Conservation (phyloP, 2,113 vertebrate genomes). For the Perca flavescens region DNA sequence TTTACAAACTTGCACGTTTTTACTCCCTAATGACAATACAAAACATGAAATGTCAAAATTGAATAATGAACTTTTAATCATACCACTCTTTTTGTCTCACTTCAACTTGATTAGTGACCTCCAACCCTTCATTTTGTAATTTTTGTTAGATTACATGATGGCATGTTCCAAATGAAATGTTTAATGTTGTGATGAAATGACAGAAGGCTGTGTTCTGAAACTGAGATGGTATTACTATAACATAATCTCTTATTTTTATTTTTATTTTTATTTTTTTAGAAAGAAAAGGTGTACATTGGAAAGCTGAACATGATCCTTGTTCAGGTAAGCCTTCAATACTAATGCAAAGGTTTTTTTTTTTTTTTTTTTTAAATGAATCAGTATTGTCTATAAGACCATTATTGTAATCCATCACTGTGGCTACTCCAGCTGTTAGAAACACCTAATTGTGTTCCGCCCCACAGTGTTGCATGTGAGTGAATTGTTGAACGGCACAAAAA, state of each 20-base stretch:
- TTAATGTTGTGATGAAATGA: constrained; percentile 15
- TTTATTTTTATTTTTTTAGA: constrained; percentile 83
- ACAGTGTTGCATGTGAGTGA: constrained; percentile 25
- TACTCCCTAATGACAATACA: background rate
- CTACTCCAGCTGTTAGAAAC: background rate
- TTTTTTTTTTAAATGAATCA: background rate
- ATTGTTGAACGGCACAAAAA: constrained; percentile 15
- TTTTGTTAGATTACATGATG: background rate
- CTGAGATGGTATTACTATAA: background rate
- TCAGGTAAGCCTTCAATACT: constrained; percentile 87
- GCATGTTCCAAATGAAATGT: background rate
- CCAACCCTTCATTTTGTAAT: no score
- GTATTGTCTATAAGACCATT: background rate
- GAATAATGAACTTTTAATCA: background rate
- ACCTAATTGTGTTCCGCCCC: constrained; percentile 8
- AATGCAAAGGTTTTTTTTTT: no score
- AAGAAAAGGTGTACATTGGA: constrained; percentile 99
- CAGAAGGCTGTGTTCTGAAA: background rate
- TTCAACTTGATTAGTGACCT: background rate
- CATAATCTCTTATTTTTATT: no score
- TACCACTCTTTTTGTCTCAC: background rate
- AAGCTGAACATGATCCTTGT: constrained; percentile 99
- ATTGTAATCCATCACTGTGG: background rate
- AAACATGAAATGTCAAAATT: background rate
- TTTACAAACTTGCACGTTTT: background rate